Evolutionary conservation across 2,888 invertebrate genomes (phyloP).

Genomic region (Amiota mariae): DNA sequence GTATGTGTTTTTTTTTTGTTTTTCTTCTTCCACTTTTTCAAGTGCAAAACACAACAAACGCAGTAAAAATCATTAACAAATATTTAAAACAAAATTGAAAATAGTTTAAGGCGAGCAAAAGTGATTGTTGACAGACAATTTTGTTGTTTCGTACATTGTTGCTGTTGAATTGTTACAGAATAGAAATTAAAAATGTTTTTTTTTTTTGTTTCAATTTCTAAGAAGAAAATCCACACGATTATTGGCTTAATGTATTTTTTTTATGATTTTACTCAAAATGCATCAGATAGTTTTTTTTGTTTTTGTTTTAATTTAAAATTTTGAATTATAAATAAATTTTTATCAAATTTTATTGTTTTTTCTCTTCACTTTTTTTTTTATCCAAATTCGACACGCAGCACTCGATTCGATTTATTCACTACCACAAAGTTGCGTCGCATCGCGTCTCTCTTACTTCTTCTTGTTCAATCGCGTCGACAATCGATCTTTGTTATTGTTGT

Average conservation of each 20-base stretch:
- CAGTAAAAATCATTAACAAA: conserved; percentile 5
- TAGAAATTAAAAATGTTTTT: neutral
- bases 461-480: conserved; percentile 21
- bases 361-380: conserved; percentile 31
- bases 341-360: conserved; percentile 28
- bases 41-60: neutral
- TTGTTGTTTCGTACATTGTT: conserved; percentile 1
- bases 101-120: conserved; percentile 14
- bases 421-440: conserved; percentile 8
- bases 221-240: too few relatives aligned
- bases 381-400: conserved; percentile 16
- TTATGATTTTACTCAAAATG: neutral
- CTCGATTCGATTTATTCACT: conserved; percentile 23
- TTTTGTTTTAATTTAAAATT: conserved; percentile 20
- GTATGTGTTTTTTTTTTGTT: neutral
- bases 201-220: neutral
- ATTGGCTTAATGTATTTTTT: neutral
- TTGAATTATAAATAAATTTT: conserved; percentile 15
- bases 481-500: conserved; percentile 17
- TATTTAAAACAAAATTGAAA: conserved; percentile 9
- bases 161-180: neutral
- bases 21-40: conserved; percentile 1
- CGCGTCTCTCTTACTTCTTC: conserved; percentile 30
- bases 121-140: conserved; percentile 20
- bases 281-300: conserved; percentile 28